Evolutionary conservation across 2,888 invertebrate genomes (phyloP).

Genomic region (Amblyjoppa fuscipennis): DNA sequence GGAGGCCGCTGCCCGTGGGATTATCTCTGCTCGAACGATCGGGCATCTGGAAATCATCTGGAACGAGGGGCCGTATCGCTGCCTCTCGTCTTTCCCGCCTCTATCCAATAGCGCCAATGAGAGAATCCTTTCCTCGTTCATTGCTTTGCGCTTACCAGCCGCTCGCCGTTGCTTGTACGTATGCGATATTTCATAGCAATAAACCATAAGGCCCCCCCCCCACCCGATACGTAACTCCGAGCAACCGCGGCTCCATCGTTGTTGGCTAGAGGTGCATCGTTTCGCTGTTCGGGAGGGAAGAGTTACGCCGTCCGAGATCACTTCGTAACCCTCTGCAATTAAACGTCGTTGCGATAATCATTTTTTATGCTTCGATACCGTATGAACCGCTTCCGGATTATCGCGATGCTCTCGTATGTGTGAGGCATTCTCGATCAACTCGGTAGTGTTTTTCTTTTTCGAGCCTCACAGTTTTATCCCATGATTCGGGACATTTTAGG

Average conservation of each 20-base stretch:
- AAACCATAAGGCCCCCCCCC: background rate
- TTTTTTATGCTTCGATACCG: background rate
- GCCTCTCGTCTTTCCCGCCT: slow-evolving; percentile 36
- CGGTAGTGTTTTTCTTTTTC: too few relatives aligned
- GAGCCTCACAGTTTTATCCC: too few relatives aligned
- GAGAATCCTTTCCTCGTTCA: slow-evolving; percentile 38
- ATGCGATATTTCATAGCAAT: background rate
- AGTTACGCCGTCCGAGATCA: background rate
- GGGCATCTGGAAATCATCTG: slow-evolving; percentile 80
- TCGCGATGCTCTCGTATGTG: too few relatives aligned
- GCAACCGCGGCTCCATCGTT: background rate
- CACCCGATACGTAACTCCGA: background rate
- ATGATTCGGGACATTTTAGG: too few relatives aligned
- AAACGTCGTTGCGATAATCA: background rate
- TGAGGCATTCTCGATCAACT: too few relatives aligned
- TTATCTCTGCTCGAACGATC: slow-evolving; percentile 81
- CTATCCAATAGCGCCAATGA: slow-evolving; percentile 33
- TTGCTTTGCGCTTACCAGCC: slow-evolving; percentile 5
- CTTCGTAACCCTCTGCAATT: background rate
- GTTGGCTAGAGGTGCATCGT: background rate
- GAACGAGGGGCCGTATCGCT: slow-evolving; percentile 61
- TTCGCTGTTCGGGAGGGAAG: background rate
- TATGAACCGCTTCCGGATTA: background rate
- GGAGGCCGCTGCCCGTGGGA: slow-evolving; percentile 73
- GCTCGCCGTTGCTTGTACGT: background rate